phyloP scores from a whole-genome alignment of 2,113 vertebrate species.

The human region GRCh38 chr2:153703001-153703500 shows the following conservation, averaged over 20 bases:
- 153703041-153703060: not conserved
- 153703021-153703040: not conserved
- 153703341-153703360: not conserved
- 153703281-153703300: not conserved
- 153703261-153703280: not conserved
- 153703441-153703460: not conserved
- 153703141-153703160: not conserved
- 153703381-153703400: not conserved
- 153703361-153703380: conserved; percentile 17
- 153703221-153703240: not conserved
- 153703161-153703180: not conserved
- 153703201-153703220: not conserved
- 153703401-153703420: not conserved
- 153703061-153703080: not conserved
- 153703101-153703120: not conserved
- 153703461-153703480: not conserved
- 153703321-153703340: not conserved
- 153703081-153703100: not conserved
- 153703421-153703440: not conserved
- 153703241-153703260: not conserved
- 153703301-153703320: not conserved
- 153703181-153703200: not conserved
- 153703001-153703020: not conserved
- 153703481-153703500: not conserved
- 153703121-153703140: not conserved